A percentile compares a stretch with the other conserved stretches of the same genome.
Conservation (phyloP, 1,140 invertebrate genomes). For the Macrotrachela quadricornifera region DNA sequence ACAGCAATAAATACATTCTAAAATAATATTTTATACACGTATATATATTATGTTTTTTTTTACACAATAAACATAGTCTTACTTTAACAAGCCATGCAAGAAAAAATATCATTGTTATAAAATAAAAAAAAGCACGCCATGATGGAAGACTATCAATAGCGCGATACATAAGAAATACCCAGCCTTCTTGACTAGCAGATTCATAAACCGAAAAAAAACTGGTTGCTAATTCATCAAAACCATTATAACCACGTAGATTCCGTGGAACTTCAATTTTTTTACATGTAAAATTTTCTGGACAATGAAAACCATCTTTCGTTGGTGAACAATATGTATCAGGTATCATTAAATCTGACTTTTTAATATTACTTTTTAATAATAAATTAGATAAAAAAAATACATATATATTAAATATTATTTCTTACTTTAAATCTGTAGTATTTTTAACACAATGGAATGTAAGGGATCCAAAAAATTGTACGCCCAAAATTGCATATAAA, state of each 20-base stretch:
- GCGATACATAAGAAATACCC: slow-evolving; percentile 98
- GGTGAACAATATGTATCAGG: slow-evolving; percentile 94
- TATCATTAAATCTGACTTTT: slow-evolving; percentile 81
- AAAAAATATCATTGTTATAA: slow-evolving; percentile 97
- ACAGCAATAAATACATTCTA: slow-evolving; percentile 98
- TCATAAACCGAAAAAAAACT: slow-evolving; percentile 99
- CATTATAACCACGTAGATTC: slow-evolving; percentile 79
- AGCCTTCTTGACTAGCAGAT: slow-evolving; percentile 94
- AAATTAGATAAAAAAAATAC: neutral
- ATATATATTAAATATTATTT: too few species aligned
- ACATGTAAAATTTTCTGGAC: slow-evolving; percentile 81
- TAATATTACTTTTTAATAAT: slow-evolving; percentile 4
- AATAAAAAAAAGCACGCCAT: slow-evolving; percentile 87
- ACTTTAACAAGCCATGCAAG: slow-evolving; percentile 90
- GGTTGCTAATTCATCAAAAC: slow-evolving; percentile 84
- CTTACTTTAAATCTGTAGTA: slow-evolving; percentile 17
- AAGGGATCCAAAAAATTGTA: slow-evolving; percentile 97
- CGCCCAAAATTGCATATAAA: slow-evolving; percentile 78
- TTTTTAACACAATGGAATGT: slow-evolving; percentile 88
- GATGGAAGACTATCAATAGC: slow-evolving; percentile 86
- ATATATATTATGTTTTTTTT: too few species aligned
- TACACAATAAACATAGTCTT: neutral
- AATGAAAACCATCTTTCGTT: slow-evolving; percentile 60
- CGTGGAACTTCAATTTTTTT: slow-evolving; percentile 68
- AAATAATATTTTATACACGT: slow-evolving; percentile 5